A percentile compares a stretch with the other conserved stretches of the same genome.
Conservation (phyloP, 2,113 vertebrate genomes). For the Saccopteryx bilineata region DNA sequence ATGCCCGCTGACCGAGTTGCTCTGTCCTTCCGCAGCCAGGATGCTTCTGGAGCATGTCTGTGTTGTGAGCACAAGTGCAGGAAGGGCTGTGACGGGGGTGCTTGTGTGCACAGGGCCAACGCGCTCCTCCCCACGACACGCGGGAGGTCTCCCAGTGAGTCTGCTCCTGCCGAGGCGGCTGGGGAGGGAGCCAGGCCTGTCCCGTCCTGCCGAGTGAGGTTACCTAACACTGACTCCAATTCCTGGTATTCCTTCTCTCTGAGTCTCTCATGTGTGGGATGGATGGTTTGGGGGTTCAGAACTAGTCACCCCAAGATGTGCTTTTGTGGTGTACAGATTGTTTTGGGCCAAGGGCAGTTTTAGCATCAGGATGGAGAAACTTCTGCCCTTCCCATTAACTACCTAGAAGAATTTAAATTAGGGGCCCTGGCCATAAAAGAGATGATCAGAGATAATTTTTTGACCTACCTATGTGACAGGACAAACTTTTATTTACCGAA, state of each 20-base stretch:
- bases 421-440: not conserved
- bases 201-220: accelerated
- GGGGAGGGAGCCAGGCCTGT: not conserved
- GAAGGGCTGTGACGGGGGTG: not conserved
- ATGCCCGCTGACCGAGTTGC: not conserved
- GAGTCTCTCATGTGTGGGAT: not conserved
- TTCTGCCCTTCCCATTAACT: not conserved
- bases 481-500: not conserved
- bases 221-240: not conserved
- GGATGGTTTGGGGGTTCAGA: not conserved
- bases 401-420: not conserved
- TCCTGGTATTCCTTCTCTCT: not conserved
- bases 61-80: not conserved
- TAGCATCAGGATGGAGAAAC: not conserved
- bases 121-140: not conserved
- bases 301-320: not conserved
- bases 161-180: not conserved
- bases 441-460: not conserved
- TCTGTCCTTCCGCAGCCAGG: not conserved
- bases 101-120: not conserved
- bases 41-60: not conserved
- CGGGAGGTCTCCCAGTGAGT: not conserved
- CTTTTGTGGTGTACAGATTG: not conserved
- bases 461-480: not conserved
- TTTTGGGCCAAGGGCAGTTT: not conserved